Evolutionary conservation across 2,797 vertebrate genomes (phyloP).

Genomic region (Oreonectes daqikongensis): DNA sequence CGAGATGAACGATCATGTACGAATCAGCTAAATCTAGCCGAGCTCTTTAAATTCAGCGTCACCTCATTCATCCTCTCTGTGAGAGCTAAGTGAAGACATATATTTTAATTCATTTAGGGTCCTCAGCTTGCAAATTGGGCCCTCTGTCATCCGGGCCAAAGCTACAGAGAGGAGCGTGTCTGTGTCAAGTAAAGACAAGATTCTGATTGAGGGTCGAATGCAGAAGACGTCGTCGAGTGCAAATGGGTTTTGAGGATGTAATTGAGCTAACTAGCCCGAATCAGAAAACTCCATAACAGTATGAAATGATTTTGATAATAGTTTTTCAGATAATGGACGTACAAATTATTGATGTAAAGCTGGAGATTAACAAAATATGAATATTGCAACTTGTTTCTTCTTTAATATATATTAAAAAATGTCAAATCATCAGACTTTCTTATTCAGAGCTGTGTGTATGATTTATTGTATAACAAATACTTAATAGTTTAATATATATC

Average conservation of each 20-base stretch:
- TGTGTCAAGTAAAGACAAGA: constrained; percentile 18
- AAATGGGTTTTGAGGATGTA: constrained; percentile 15
- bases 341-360: neutral
- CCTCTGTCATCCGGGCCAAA: constrained; percentile 40
- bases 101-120: constrained; percentile 42
- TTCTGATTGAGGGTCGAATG: constrained; percentile 24
- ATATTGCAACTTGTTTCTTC: too few relatives aligned
- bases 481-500: neutral
- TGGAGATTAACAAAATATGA: neutral
- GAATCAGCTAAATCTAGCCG: constrained; percentile 25
- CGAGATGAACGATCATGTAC: constrained; percentile 41
- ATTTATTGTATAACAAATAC: too few relatives aligned
- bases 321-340: neutral
- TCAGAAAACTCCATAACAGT: constrained; percentile 8
- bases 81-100: constrained; percentile 19
- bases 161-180: constrained; percentile 16
- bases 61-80: constrained; percentile 32
- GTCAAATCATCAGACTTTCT: neutral
- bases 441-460: constrained; percentile 2
- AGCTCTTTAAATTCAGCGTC: constrained; percentile 14
- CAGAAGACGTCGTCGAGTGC: neutral
- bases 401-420: too few relatives aligned
- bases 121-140: constrained; percentile 31
- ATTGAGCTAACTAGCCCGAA: constrained; percentile 19
- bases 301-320: constrained; percentile 18